Conservation (phyloP, 2,888 invertebrate genomes). For the Phaedon cochleariae region DNA sequence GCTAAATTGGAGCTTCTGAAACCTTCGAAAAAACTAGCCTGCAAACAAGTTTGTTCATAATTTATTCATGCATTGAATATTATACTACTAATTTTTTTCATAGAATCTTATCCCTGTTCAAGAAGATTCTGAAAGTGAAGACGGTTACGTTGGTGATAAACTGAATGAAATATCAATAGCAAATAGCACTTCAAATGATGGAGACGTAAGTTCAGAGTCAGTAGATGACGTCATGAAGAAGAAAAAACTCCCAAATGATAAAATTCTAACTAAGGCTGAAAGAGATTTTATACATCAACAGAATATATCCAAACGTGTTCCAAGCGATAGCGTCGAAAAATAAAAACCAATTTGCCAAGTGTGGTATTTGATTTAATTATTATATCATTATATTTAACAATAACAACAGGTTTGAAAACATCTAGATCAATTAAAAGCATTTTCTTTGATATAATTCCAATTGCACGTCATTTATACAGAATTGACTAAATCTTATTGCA, state of each 20-base stretch:
- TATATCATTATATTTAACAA: background rate
- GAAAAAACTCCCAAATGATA: background rate
- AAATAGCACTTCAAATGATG: background rate
- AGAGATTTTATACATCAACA: background rate
- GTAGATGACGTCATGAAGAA: background rate
- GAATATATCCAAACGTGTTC: background rate
- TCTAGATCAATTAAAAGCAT: conserved; percentile 16
- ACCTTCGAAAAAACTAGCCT: conserved; percentile 42
- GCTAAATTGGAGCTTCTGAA: conserved; percentile 49
- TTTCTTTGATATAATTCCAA: conserved; percentile 23
- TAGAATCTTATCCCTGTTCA: background rate
- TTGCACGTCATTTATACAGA: conserved; percentile 32
- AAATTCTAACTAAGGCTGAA: background rate
- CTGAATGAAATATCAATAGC: background rate
- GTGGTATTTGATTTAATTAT: background rate
- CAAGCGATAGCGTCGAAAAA: background rate
- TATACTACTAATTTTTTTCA: background rate
- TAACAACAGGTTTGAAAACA: background rate
- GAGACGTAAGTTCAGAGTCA: background rate
- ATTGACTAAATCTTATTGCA: conserved; percentile 39
- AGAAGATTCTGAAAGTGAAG: background rate
- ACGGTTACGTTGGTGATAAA: background rate
- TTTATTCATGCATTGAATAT: background rate
- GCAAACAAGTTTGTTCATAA: conserved; percentile 10
- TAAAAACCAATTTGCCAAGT: background rate